Evolutionary conservation across 2,113 vertebrate species (phyloP), one percentile per base, ranked within the genome.

Genomic region (Uropsilus gracilis): DNA sequence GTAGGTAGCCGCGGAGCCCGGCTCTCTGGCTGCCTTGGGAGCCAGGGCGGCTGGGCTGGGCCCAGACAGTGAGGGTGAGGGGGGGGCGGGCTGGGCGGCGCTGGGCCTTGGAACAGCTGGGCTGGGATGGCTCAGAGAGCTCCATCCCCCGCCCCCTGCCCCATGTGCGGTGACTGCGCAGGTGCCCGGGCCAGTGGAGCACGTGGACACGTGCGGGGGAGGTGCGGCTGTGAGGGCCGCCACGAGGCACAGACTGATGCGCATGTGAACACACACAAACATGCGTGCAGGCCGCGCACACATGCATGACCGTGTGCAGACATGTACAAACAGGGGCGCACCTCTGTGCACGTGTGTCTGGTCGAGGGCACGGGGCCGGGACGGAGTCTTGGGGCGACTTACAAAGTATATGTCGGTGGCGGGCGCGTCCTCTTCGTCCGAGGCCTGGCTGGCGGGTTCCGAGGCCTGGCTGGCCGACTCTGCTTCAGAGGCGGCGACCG

Each of bases 381-480:
- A 42, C 14, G 37, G 12, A 17, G 53, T 12, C 17, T 13, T 28
- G 28, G 0, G 68, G 59, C 24, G 39, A 99, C 99, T 99, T 98
- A 99, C 99, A 98, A 99, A 99, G 98, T 99, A 99, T 95, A 99
- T 99, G 97, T 99, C 99, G 72, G 99, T 98, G 97, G 99, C 98
- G 78, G 99, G 99, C 83, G 99, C 98, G 0, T 99, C 99, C 0
- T 99, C 99, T 30, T 99, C 99, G 4, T 99, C 99, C 0, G 99
- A 99, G 96, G 99, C 99, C 97, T 99, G 99, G 98, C 99, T 99
- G 97, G 98, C 98, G 55, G 99, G 99, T 32, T 99, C 99, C 0
- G 99, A 99, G 97, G 99, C 98, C 98, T 99, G 99, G 97, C 99
- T 99, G 97, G 98, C 97, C 0, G 98, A 97, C 95, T 99, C 99